Percentiles rank a stretch among this genome's conserved stretches.
Evolutionary conservation across 2,888 invertebrate genomes (phyloP).

Genomic region (Pedicia rivosa): DNA sequence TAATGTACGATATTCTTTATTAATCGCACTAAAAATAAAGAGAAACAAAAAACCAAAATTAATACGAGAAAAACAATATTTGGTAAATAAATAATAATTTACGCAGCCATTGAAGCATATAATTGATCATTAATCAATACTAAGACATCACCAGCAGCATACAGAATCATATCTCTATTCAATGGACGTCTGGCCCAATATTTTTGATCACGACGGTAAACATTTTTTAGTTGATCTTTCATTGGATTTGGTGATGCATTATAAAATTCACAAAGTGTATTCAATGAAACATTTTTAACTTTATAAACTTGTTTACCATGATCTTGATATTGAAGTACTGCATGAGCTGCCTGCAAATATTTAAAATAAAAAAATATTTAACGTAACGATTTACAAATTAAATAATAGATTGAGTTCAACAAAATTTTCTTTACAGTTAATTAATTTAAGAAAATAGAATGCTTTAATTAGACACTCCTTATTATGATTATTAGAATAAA

Average conservation of each 20-base stretch:
- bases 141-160: constrained; percentile 78
- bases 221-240: constrained; percentile 77
- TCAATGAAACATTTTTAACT: constrained; percentile 82
- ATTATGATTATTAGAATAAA: no score
- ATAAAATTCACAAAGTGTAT: constrained; percentile 80
- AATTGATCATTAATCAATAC: constrained; percentile 75
- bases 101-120: constrained; percentile 53
- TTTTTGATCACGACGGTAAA: constrained; percentile 69
- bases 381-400: background rate
- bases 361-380: constrained; percentile 4
- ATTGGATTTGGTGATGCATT: constrained; percentile 78
- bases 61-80: background rate
- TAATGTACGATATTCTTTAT: constrained; percentile 50
- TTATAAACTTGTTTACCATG: constrained; percentile 84
- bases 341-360: constrained; percentile 57
- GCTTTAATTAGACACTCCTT: no score
- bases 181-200: constrained; percentile 83
- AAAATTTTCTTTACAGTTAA: no score
- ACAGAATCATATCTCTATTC: constrained; percentile 79
- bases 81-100: constrained; percentile 11
- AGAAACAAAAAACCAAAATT: no score
- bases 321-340: constrained; percentile 79
- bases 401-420: no score
- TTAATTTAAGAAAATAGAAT: no score
- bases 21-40: constrained; percentile 43